Percentiles rank a stretch among this genome's conserved stretches.
Conservation (phyloP, 2,113 vertebrate species). For the Xenus cinereus region DNA sequence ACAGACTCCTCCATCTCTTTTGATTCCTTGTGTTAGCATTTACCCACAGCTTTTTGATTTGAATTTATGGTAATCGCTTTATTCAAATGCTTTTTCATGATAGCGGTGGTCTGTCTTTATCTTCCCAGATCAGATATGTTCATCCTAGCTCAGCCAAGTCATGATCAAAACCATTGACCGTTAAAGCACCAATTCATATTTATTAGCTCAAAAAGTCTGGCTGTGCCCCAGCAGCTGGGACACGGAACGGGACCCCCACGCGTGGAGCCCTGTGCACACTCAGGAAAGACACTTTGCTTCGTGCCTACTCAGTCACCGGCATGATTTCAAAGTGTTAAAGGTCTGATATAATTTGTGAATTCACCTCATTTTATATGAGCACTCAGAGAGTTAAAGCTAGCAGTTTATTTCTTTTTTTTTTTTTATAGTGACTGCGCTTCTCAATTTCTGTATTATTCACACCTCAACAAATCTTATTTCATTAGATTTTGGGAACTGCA, state of each 20-base stretch:
- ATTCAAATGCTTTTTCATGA: neutral
- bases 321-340: neutral
- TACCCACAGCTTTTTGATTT: neutral
- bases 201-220: neutral
- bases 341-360: neutral
- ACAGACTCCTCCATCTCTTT: neutral
- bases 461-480: conserved; percentile 71
- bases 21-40: neutral
- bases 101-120: neutral
- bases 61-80: neutral
- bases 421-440: neutral
- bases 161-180: neutral
- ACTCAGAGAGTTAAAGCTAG: neutral
- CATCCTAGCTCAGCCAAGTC: neutral
- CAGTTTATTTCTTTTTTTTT: neutral
- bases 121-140: neutral
- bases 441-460: conserved; percentile 67
- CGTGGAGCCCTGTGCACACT: neutral
- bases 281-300: neutral
- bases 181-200: neutral
- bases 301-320: neutral
- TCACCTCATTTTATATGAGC: neutral
- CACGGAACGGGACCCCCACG: accelerated
- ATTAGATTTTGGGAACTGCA: conserved; percentile 68
- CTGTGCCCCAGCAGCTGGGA: neutral